Base-by-base conservation (phyloP, 1,140 invertebrate genomes). In the Anagrus nilaparvatae region DNA sequence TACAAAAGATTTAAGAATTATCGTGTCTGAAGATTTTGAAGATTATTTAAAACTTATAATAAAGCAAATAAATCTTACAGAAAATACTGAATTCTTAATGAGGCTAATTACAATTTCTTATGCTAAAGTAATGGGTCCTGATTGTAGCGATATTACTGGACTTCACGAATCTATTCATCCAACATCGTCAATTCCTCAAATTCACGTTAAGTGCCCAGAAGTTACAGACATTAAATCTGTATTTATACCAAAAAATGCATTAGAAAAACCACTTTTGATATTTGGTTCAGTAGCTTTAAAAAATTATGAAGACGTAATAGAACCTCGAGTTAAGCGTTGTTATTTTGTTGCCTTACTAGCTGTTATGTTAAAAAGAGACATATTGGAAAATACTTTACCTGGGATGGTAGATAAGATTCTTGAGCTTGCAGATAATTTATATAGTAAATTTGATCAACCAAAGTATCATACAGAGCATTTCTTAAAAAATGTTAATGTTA, bases 301-400 rank as follows among this genome's bases (percentile, higher is more conserved):
- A 9, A 45, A 61, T 10, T 47, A 59, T 5, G 49, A 67, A 17
- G 4, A 0, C 0, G 5, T 67, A 1, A 52, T 28, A 2, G 67
- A 67, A 24, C 63, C 67, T 0, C 46, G 23, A 7, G 47, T 58
- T 0, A 68, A 65, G 33, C 52, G 55, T 2, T 69, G 66, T 21
- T 69, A 67, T 20, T 67, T 64, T 13, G 58, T 57, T 0, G 65
- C 62, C 0, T 5, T 67, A 3, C 27, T 67, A 9, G 46, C 56
- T 3, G 41, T 64, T 1, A 47, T 64, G 31, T 35, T 69, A 24
- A 64, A 62, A 35, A 50, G 64, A 14, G 65, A 69, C 23, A 55
- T 69, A 0, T 48, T 67, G 10, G 51, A 63, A 9, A 61, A 53
- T 41, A 51, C 55, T 0, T 40, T 60, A 17, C 42, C 59, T 1